Base-by-base conservation (phyloP, 2,888 invertebrate species). In the Oeneis ivallda region DNA sequence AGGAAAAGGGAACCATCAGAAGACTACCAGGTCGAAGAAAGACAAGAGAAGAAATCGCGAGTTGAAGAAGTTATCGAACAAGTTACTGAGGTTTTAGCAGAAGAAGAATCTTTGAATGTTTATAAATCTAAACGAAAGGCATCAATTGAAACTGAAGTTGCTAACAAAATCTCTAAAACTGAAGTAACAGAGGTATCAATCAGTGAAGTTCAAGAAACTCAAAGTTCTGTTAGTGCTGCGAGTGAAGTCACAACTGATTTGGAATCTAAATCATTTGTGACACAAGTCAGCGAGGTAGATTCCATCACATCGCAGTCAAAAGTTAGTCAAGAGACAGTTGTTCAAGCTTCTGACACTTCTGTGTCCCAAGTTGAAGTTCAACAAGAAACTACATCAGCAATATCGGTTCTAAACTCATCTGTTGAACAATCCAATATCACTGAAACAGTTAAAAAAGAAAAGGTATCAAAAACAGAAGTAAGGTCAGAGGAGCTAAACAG, bases 41-140 rank as follows among this genome's bases (percentile, higher is more conserved):
- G 74, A 66, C 76, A 78, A 70, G 75, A 77, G 61, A 76, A 77
- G 63, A 75, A 75, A 66, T 71, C 74, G 43, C 71, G 75, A 57
- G 65, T 72, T 11, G 72, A 72, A 62, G 73, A 76, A 65, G 58
- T 70, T 47, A 56, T 70, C 37, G 71, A 74, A 70, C 70, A 74
- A 71, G 68, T 67, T 10, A 64, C 68, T 56, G 74, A 79, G 69
- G 67, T 79, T 56, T 70, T 78, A 6, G 79, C 77, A 32, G 76
- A 75, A 72, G 82, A 84, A 71, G 84, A 84, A 69, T 80, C 84
- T 49, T 74, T 79, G 45, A 76, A 79, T 69, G 79, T 82, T 57
- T 70, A 82, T 3, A 84, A 84, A 72, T 79, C 81, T 56, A 90
- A 89, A 67, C 81, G 90, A 74, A 90, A 89, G 77, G 83, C 86